phyloP scores from a whole-genome alignment of 2,113 vertebrate species.

The Sitta europaea region DNA sequence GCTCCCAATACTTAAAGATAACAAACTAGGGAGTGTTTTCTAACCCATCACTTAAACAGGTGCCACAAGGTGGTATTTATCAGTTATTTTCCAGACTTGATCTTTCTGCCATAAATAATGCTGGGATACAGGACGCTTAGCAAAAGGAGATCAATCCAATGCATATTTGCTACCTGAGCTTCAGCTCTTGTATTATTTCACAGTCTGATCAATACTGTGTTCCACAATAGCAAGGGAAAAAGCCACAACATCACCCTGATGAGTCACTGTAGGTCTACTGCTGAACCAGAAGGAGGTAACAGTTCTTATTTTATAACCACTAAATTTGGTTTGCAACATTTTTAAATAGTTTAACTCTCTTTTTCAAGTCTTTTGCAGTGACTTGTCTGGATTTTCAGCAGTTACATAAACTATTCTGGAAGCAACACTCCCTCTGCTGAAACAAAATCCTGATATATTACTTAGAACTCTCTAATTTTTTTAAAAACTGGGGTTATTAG shows the following conservation, averaged over 20 bases:
- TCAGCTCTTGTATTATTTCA: conserved; percentile 82
- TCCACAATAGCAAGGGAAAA: conserved; percentile 62
- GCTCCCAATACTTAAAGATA: conserved; percentile 75
- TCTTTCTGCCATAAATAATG: conserved; percentile 69
- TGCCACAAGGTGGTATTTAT: conserved; percentile 22
- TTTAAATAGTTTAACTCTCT: not conserved
- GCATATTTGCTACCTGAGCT: conserved; percentile 85
- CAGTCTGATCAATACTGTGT: conserved; percentile 81
- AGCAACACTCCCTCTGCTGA: not conserved
- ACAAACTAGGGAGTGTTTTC: conserved; percentile 67
- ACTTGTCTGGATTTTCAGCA: not conserved
- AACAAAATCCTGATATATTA: not conserved
- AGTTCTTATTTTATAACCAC: conserved; percentile 19
- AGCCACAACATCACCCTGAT: conserved; percentile 63
- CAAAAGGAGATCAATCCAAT: conserved; percentile 80
- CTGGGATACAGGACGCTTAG: conserved; percentile 61
- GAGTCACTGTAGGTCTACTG: conserved; percentile 61
- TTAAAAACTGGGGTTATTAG: not conserved
- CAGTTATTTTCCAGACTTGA: conserved; percentile 38
- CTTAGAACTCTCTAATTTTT: not conserved
- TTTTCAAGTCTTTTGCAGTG: not conserved
- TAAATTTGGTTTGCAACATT: conserved; percentile 7
- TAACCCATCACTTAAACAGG: conserved; percentile 66
- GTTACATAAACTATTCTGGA: not conserved
- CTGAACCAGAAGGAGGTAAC: conserved; percentile 43